phyloP scores from a whole-genome alignment of 2,888 invertebrate genomes.

The Oscheius sp. region DNA sequence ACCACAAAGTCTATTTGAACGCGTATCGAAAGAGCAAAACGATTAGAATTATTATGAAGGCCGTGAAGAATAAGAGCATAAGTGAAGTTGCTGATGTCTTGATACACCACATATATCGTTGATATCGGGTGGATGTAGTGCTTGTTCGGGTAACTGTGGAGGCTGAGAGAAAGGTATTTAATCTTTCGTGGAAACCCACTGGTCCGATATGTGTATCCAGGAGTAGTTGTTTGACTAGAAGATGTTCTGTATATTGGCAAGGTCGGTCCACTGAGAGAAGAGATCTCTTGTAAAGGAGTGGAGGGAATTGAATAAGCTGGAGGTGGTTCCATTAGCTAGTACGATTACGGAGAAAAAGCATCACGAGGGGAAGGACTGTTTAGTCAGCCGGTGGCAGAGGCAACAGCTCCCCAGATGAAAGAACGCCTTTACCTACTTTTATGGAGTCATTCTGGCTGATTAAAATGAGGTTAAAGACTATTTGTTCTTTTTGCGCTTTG shows the following conservation, averaged over 20 bases:
- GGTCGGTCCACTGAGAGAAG: slow-evolving; percentile 3
- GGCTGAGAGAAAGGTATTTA: background rate
- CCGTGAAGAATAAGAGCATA: background rate
- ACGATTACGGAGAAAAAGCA: background rate
- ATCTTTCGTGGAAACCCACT: background rate
- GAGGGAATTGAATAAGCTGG: background rate
- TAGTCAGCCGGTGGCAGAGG: slow-evolving; percentile 1
- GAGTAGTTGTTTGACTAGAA: background rate
- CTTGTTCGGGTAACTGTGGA: slow-evolving; percentile 1
- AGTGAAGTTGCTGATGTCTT: slow-evolving; percentile 25
- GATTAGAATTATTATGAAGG: slow-evolving; percentile 17
- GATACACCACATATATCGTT: slow-evolving; percentile 16
- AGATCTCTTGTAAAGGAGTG: slow-evolving; percentile 5
- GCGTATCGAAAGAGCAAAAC: slow-evolving; percentile 22
- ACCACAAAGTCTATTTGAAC: background rate
- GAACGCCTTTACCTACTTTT: too few species aligned
- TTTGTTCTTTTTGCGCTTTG: too few species aligned
- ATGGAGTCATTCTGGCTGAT: too few species aligned
- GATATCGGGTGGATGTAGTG: background rate
- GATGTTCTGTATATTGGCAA: slow-evolving; percentile 19
- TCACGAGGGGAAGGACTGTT: background rate
- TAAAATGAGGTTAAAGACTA: too few species aligned
- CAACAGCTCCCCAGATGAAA: too few species aligned
- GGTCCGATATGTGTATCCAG: slow-evolving; percentile 3
- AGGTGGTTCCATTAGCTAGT: slow-evolving; percentile 19